Percentiles rank a stretch among this genome's conserved stretches.
Evolutionary conservation across 2,113 vertebrate genomes (phyloP).

Genomic region (Epinephelus moara): DNA sequence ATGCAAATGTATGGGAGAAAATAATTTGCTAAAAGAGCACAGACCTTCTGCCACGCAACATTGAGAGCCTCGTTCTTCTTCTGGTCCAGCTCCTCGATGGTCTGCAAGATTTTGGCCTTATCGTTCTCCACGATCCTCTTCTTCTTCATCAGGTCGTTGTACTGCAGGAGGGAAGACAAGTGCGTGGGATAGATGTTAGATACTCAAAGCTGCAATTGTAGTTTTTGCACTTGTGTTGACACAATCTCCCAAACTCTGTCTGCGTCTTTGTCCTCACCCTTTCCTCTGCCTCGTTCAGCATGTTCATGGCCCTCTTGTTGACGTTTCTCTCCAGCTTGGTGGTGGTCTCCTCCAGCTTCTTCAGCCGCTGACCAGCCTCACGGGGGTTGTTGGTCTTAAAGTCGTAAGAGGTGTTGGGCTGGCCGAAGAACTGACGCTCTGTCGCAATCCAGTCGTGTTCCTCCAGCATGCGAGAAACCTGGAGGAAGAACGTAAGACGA

Average conservation of each 20-base stretch:
- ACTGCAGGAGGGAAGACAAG: slow-evolving; percentile 81
- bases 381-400: slow-evolving; percentile 90
- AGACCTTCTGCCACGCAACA: slow-evolving; percentile 95
- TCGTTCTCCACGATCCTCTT: slow-evolving; percentile 96
- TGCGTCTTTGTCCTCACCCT: slow-evolving; percentile 80
- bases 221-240: neutral
- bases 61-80: slow-evolving; percentile 94
- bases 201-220: neutral
- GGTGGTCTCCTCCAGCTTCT: slow-evolving; percentile 89
- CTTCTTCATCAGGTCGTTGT: slow-evolving; percentile 95
- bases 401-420: slow-evolving; percentile 92
- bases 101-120: slow-evolving; percentile 92
- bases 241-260: neutral
- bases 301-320: slow-evolving; percentile 91
- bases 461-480: slow-evolving; percentile 92
- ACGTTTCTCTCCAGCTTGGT: slow-evolving; percentile 88
- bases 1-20: neutral
- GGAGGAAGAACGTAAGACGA: neutral
- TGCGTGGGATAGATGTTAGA: neutral
- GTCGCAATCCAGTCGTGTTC: slow-evolving; percentile 95
- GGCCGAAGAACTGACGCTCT: slow-evolving; percentile 92
- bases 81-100: slow-evolving; percentile 93
- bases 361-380: slow-evolving; percentile 89
- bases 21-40: neutral
- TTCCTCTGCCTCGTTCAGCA: slow-evolving; percentile 92